Percentiles rank a stretch among this genome's conserved stretches.
Evolutionary conservation across 2,888 invertebrate genomes (phyloP).

Genomic region (Nyleta sp.): DNA sequence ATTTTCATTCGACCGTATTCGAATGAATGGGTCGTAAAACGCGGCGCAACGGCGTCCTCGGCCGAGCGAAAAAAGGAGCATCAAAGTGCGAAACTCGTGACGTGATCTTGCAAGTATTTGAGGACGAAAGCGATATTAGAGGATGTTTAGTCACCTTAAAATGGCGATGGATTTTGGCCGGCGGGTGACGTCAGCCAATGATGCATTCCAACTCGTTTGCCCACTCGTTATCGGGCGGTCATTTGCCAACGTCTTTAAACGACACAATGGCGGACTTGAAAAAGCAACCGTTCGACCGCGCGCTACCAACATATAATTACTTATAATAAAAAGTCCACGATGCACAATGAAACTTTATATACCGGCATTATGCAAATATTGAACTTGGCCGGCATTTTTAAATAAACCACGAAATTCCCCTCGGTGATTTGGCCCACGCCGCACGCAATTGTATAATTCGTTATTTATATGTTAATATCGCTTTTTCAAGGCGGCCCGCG

Average conservation of each 20-base stretch:
- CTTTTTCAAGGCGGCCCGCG: slow-evolving; percentile 30
- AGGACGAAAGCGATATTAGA: slow-evolving; percentile 47
- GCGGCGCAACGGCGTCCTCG: too few species aligned
- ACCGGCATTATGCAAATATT: slow-evolving; percentile 52
- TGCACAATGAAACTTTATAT: slow-evolving; percentile 52
- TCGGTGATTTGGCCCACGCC: slow-evolving; percentile 2
- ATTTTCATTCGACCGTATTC: not conserved
- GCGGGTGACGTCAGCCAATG: slow-evolving; percentile 47
- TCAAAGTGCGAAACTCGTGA: slow-evolving; percentile 30
- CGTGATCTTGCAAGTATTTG: slow-evolving; percentile 42
- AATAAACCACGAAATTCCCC: slow-evolving; percentile 37
- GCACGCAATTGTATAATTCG: slow-evolving; percentile 41
- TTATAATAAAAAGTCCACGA: slow-evolving; percentile 20
- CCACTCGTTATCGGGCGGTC: slow-evolving; percentile 55
- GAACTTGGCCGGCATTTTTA: slow-evolving; percentile 20
- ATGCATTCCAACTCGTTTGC: slow-evolving; percentile 60
- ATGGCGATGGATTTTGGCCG: slow-evolving; percentile 45
- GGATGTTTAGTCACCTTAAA: slow-evolving; percentile 51
- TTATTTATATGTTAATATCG: slow-evolving; percentile 54
- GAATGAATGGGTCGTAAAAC: too few species aligned
- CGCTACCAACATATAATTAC: slow-evolving; percentile 48
- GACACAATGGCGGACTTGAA: slow-evolving; percentile 40
- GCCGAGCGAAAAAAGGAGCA: not conserved
- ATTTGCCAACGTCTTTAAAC: slow-evolving; percentile 40
- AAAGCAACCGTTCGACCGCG: slow-evolving; percentile 17